phyloP scores from a whole-genome alignment of 2,888 invertebrate species.

The Pterobdella sp. region DNA sequence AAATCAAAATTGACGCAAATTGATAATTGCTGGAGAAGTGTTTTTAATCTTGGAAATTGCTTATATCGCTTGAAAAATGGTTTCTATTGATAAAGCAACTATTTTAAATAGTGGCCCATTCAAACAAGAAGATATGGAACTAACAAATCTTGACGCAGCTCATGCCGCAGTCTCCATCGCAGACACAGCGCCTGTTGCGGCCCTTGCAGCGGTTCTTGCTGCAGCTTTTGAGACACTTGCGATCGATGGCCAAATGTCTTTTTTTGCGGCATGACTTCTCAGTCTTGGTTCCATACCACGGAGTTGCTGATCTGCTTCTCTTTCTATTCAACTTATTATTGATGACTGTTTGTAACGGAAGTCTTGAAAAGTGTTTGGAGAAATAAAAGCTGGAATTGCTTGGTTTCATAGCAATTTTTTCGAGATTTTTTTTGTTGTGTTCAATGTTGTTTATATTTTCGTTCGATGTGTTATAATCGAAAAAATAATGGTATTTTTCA shows the following conservation, averaged over 20 bases:
- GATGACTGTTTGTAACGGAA: too few relatives aligned
- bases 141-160: conserved; percentile 93
- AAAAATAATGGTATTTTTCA: too few relatives aligned
- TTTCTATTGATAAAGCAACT: not conserved
- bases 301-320: too few relatives aligned
- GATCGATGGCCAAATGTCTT: conserved; percentile 34
- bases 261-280: conserved; percentile 33
- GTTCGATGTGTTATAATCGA: too few relatives aligned
- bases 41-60: not conserved
- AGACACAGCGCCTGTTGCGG: conserved; percentile 88
- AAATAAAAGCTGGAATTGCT: too few relatives aligned
- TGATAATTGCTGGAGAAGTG: too few relatives aligned
- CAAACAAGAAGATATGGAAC: conserved; percentile 37
- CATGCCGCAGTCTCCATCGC: conserved; percentile 88
- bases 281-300: not conserved
- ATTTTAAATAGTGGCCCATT: not conserved
- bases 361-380: too few relatives aligned
- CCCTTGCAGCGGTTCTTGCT: conserved; percentile 91
- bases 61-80: not conserved
- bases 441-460: too few relatives aligned
- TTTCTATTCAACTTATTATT: too few relatives aligned
- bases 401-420: too few relatives aligned
- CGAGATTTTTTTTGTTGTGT: too few relatives aligned
- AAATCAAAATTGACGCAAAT: too few relatives aligned
- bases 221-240: conserved; percentile 74